Evolutionary conservation across 2,113 vertebrate species (phyloP).

Genomic region (Desmodus rotundus): DNA sequence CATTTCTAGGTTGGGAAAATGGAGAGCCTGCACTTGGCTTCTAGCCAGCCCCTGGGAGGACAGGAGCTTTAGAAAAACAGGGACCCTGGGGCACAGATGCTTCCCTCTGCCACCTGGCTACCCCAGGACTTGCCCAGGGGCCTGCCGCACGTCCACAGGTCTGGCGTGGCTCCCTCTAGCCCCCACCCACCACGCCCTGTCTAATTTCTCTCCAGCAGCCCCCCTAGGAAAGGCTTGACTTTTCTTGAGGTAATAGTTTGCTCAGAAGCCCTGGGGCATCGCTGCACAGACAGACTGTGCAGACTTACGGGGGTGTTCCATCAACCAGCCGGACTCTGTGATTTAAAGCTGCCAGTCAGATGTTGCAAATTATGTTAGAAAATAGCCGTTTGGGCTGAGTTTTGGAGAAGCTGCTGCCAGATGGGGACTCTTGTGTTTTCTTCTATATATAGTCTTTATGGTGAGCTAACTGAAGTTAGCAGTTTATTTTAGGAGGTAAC

Average conservation of each 20-base stretch:
- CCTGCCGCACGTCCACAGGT: not conserved
- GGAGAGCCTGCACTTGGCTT: not conserved
- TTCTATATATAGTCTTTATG: constrained; percentile 30
- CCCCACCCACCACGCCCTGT: not conserved
- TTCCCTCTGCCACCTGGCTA: accelerated
- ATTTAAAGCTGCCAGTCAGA: not conserved
- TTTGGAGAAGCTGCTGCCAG: not conserved
- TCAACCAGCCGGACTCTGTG: accelerated
- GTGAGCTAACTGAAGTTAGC: constrained; percentile 11
- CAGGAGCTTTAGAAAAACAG: not conserved
- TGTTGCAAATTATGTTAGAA: not conserved
- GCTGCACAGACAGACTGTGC: not conserved
- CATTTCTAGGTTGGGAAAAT: not conserved
- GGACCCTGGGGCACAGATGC: accelerated
- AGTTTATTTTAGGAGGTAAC: constrained; percentile 53
- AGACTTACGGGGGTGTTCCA: not conserved
- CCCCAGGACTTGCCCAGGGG: accelerated
- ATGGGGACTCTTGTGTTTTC: constrained; percentile 19
- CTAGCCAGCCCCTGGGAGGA: not conserved
- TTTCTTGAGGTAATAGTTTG: not conserved
- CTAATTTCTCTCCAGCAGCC: not conserved
- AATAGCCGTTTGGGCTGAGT: not conserved
- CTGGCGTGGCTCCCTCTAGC: accelerated
- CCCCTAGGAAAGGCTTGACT: not conserved
- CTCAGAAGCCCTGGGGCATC: not conserved